Percentiles rank a stretch among this genome's conserved stretches.
phyloP scores from a whole-genome alignment of 2,113 vertebrate species.

The Cygnus buccinator region DNA sequence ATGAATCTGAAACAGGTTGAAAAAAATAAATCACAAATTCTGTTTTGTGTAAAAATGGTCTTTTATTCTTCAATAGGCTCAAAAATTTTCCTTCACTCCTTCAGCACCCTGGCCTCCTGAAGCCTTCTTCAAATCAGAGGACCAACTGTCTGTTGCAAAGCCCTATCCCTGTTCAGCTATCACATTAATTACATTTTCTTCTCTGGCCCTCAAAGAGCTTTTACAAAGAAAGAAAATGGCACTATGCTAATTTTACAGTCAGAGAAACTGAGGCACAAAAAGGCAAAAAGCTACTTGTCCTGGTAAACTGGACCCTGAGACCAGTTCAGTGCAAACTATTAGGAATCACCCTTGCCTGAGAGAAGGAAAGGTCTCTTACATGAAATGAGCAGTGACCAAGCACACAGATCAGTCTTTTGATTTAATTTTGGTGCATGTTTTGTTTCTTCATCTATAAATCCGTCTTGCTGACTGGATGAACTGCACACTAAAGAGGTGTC shows the following conservation, averaged over 20 bases:
- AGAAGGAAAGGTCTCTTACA: not conserved
- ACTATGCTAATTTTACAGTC: not conserved
- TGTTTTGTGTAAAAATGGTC: not conserved
- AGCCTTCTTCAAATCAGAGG: not conserved
- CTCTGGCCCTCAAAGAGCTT: not conserved
- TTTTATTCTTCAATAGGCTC: not conserved
- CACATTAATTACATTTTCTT: not conserved
- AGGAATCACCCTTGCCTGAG: not conserved
- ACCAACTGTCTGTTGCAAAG: not conserved
- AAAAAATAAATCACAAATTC: not conserved
- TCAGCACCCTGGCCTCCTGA: not conserved
- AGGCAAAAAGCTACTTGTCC: not conserved
- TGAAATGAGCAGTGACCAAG: not conserved
- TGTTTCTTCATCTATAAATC: not conserved
- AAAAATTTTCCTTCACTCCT: not conserved
- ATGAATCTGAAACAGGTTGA: not conserved
- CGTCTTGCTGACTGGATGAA: not conserved
- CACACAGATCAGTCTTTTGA: accelerated
- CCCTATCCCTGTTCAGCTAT: not conserved
- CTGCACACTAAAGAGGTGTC: accelerated
- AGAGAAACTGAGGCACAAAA: not conserved
- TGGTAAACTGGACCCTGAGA: not conserved
- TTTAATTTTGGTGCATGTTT: not conserved
- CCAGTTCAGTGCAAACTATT: not conserved
- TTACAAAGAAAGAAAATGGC: not conserved